These are phyloP conservation scores for Fragum sueziense DNA, from an alignment of 2,888 invertebrate species.

Conservation along the genomic window DNA sequence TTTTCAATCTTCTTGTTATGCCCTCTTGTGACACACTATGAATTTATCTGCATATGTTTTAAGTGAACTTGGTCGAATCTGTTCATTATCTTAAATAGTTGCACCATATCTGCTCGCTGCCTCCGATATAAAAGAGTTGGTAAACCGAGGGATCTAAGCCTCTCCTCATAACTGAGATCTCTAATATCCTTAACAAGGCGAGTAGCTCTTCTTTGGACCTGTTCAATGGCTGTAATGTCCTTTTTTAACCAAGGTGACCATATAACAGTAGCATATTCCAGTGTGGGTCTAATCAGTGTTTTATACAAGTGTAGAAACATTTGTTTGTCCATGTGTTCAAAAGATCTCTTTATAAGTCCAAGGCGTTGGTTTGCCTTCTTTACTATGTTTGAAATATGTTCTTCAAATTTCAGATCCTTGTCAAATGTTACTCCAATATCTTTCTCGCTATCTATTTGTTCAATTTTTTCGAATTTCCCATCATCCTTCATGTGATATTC, in stretches of 20 bases:
- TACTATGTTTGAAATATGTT: too few species aligned
- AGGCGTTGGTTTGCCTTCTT: not conserved
- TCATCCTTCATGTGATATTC: too few species aligned
- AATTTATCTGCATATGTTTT: too few species aligned
- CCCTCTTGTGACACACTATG: too few species aligned
- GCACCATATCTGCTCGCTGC: not conserved
- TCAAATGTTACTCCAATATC: too few species aligned
- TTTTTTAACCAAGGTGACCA: not conserved
- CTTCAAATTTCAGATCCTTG: too few species aligned
- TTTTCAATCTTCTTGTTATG: too few species aligned
- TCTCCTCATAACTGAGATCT: not conserved
- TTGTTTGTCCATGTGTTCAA: not conserved
- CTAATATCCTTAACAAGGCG: not conserved
- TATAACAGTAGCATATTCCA: not conserved
- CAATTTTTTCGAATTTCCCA: too few species aligned
- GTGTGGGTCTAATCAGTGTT: not conserved
- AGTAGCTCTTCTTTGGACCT: not conserved
- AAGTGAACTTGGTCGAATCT: too few species aligned
- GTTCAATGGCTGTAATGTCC: not conserved
- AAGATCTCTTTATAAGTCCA: not conserved
- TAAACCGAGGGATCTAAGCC: not conserved
- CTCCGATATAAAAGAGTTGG: not conserved
- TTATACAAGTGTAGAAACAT: too few species aligned
- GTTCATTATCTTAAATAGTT: too few species aligned
- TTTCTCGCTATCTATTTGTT: too few species aligned